Evolutionary conservation across 2,797 vertebrate species (phyloP), one percentile per base, ranked within the genome.

Genomic region (Pampus argenteus): DNA sequence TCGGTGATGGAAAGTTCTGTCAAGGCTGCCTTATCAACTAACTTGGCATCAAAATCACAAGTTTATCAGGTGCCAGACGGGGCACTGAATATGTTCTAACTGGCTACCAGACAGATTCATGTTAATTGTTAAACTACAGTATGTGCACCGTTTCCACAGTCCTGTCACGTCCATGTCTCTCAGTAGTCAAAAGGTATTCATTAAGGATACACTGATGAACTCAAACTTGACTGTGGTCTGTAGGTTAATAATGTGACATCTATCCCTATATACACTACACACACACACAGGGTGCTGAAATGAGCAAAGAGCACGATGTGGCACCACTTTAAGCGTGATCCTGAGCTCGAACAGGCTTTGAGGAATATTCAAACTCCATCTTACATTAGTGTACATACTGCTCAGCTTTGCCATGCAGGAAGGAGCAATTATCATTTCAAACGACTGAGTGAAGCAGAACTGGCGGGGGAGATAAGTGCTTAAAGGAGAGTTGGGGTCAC

Each of bases 401-500:
- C 82, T 85, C 72, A n/a, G 79, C 78, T 70, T 74, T 23, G 58
- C 84, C 62, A 59, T 31, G 61, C 82, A 84, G 88, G 83, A 75
- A 81, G 64, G 63, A 74, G 88, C 82, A 88, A 91, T 91, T 91
- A 91, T 86, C 86, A 88, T 92, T 91, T 93, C 83, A 92, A 91
- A 91, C 68, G 76, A 86, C 81, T 49, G 86, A 89, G 76, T 82
- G 89, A 86, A 90, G 88, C 81, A 81, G 86, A 85, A 79, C 88
- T 87, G 88, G 86, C 78, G 64, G 83, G 85, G 77, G 78, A 91
- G 89, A 93, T 91, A 91, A 93, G 86, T 91, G 85, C 86, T 88
- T 79, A 75, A 82, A 87, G 76, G 79, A 87, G 81, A 89, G 84
- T 47, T 49, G 62, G 84, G 91, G 92, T 93, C 92, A 89, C 82